A percentile compares a stretch with the other conserved stretches of the same genome.
phyloP scores from a whole-genome alignment of 1,140 invertebrate genomes.

The Rhynchophorus ferrugineus region DNA sequence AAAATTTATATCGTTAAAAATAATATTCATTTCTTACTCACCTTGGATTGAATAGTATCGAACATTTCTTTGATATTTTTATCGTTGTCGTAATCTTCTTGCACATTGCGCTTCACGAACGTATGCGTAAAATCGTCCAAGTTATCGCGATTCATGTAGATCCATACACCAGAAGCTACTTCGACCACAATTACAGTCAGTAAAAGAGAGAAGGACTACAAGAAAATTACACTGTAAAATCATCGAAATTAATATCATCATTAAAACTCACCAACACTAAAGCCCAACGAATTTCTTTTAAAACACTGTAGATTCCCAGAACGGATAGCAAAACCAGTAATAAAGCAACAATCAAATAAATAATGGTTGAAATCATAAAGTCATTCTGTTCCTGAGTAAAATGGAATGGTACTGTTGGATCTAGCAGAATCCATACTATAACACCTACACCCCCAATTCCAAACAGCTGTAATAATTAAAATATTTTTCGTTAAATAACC shows the following conservation, averaged over 20 bases:
- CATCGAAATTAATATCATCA: neutral
- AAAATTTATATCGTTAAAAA: no score
- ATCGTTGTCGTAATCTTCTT: conserved; percentile 60
- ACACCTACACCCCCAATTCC: conserved; percentile 56
- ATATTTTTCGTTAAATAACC: conserved; percentile 1
- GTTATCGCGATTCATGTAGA: conserved; percentile 58
- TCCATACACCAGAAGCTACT: conserved; percentile 66
- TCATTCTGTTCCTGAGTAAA: conserved; percentile 60
- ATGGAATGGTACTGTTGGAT: conserved; percentile 64
- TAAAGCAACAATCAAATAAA: conserved; percentile 69
- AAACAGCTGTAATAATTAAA: conserved; percentile 54
- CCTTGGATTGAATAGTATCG: conserved; percentile 60
- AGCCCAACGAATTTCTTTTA: conserved; percentile 79
- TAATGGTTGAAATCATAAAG: conserved; percentile 63
- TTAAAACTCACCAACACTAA: conserved; percentile 61
- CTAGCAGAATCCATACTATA: conserved; percentile 70
- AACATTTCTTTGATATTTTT: conserved; percentile 55
- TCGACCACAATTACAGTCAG: conserved; percentile 72
- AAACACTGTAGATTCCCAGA: conserved; percentile 85
- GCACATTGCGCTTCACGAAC: conserved; percentile 56
- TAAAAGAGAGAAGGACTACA: conserved; percentile 65
- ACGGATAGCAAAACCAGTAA: conserved; percentile 80
- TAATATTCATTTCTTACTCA: conserved; percentile 38
- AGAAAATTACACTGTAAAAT: conserved; percentile 21
- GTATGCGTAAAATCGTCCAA: conserved; percentile 55